Conservation (phyloP, 2,888 invertebrate species). For the Cantharis rufa region DNA sequence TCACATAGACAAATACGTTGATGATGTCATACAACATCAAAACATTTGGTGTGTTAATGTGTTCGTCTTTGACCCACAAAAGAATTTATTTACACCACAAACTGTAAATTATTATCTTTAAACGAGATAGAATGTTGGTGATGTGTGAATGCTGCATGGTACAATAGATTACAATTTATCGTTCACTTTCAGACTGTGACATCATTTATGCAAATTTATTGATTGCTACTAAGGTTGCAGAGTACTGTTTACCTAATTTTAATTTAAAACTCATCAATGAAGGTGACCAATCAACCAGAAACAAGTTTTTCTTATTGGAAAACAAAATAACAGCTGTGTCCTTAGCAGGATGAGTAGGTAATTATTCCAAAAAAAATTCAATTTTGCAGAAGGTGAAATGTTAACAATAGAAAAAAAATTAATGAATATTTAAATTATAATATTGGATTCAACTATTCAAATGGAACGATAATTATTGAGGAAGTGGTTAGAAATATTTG, state of each 20-base stretch:
- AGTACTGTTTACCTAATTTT: not conserved
- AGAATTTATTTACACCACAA: constrained; percentile 1
- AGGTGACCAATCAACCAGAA: not conserved
- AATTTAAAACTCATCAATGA: not conserved
- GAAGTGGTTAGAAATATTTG: not conserved
- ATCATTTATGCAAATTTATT: not conserved
- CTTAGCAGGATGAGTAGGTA: not conserved
- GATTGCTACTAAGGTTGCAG: not conserved
- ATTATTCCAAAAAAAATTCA: not conserved
- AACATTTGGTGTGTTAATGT: constrained; percentile 16
- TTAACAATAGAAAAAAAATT: not conserved
- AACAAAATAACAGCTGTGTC: not conserved
- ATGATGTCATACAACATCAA: constrained; percentile 22
- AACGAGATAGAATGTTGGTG: not conserved
- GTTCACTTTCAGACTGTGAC: not conserved
- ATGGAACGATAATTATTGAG: not conserved
- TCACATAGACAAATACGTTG: constrained; percentile 22
- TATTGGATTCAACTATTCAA: not conserved
- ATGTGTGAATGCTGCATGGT: not conserved
- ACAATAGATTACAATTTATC: not conserved
- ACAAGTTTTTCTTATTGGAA: not conserved
- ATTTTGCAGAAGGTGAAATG: not conserved
- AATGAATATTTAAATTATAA: not conserved
- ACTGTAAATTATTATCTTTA: not conserved
- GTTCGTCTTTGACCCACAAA: not conserved